phyloP scores from a whole-genome alignment of 2,888 invertebrate species.

The Megalurothrips usitatus region DNA sequence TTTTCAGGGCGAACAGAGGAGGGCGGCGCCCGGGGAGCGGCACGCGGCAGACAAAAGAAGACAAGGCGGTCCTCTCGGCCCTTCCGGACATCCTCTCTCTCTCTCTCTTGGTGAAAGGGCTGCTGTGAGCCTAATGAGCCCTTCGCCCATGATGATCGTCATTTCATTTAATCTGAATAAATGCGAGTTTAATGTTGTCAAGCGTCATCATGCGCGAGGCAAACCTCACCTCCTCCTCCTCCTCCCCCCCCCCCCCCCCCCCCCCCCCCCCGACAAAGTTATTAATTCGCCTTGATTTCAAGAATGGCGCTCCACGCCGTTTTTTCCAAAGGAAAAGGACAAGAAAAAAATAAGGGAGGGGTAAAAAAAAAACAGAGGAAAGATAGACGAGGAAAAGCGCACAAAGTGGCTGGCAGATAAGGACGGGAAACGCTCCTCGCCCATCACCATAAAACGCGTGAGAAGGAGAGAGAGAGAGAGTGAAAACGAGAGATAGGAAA shows the following conservation, averaged over 20 bases:
- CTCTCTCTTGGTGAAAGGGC: background rate
- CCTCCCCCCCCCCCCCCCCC: background rate
- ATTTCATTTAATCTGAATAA: slow-evolving; percentile 21
- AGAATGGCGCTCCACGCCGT: background rate
- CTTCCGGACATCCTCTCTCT: too few relatives aligned
- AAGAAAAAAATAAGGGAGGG: background rate
- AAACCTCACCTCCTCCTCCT: background rate
- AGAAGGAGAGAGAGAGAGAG: background rate
- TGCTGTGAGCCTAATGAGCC: background rate
- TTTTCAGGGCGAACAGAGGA: too few relatives aligned
- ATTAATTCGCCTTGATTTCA: slow-evolving; percentile 21
- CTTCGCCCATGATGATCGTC: background rate
- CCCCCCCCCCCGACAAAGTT: background rate
- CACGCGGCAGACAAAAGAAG: background rate
- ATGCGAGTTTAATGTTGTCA: slow-evolving; percentile 21
- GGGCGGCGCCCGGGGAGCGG: too few relatives aligned
- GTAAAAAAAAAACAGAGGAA: background rate
- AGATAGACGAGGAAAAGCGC: too few relatives aligned
- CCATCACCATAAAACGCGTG: background rate
- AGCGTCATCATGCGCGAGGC: background rate
- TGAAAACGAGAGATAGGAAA: background rate
- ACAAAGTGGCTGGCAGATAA: too few relatives aligned
- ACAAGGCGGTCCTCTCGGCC: background rate
- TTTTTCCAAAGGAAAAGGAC: too few relatives aligned
- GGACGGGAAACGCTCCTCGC: background rate